These are phyloP conservation scores for Tineola bisselliella DNA, from an alignment of 2,888 invertebrate genomes.

Conservation along the genomic window DNA sequence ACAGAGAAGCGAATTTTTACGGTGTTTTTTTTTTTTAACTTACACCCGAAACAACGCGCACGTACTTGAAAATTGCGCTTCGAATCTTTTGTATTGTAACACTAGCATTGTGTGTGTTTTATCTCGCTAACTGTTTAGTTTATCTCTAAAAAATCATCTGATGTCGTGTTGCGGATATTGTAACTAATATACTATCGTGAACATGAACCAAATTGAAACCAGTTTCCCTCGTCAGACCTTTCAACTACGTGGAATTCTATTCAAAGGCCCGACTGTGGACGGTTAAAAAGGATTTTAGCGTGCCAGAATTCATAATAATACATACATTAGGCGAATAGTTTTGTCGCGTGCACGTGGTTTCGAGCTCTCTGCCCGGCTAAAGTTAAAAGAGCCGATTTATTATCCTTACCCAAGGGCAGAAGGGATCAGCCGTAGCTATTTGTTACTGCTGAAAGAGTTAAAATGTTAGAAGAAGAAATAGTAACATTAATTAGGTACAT, in stretches of 20 bases:
- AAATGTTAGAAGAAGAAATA: conserved; percentile 12
- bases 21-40: not conserved
- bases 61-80: conserved; percentile 3
- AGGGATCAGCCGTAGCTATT: conserved; percentile 11
- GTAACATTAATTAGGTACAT: conserved; percentile 6
- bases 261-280: conserved; percentile 5
- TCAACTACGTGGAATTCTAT: conserved; percentile 7
- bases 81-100: not conserved
- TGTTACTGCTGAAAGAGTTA: conserved; percentile 12
- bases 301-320: conserved; percentile 12
- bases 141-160: not conserved
- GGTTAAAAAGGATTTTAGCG: conserved; percentile 10
- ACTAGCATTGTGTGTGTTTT: not conserved
- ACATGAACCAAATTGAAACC: not conserved
- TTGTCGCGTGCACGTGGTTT: conserved; percentile 36
- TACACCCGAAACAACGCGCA: conserved; percentile 6
- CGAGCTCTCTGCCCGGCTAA: conserved; percentile 8
- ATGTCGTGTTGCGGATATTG: not conserved
- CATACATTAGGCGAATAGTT: conserved; percentile 39
- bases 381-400: conserved; percentile 14
- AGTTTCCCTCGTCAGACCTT: not conserved
- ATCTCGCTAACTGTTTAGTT: not conserved
- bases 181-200: not conserved
- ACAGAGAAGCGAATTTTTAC: conserved; percentile 17
- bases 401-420: conserved; percentile 12